Evolutionary conservation across 2,888 invertebrate genomes (phyloP).

Genomic region (Epicampocera succincta): DNA sequence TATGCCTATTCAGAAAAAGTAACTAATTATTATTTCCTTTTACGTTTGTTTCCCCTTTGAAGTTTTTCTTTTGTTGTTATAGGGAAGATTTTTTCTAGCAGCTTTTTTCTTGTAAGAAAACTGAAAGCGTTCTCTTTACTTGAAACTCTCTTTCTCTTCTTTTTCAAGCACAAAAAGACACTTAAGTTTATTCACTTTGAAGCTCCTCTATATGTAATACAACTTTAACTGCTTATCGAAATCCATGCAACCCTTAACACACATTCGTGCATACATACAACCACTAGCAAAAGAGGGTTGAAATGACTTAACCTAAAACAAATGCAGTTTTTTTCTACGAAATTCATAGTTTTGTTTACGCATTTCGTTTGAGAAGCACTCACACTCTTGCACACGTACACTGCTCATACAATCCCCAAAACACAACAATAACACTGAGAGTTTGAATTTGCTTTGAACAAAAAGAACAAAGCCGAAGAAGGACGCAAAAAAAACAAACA

Average conservation of each 20-base stretch:
- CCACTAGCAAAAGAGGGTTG: conserved; percentile 43
- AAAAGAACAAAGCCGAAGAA: conserved; percentile 31
- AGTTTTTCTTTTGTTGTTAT: not conserved
- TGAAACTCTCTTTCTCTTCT: not conserved
- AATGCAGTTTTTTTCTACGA: conserved; percentile 25
- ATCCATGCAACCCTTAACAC: conserved; percentile 51
- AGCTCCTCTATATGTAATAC: conserved; percentile 19
- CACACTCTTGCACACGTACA: not conserved
- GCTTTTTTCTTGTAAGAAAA: conserved; percentile 41
- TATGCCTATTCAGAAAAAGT: no score
- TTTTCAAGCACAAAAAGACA: not conserved
- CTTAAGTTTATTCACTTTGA: conserved; percentile 53
- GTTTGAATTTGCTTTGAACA: conserved; percentile 8
- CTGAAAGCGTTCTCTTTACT: not conserved
- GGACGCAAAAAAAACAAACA: conserved; percentile 35
- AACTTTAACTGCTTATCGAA: conserved; percentile 2
- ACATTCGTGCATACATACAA: not conserved
- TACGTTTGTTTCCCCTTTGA: no score
- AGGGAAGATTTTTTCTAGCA: not conserved
- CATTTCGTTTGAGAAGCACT: conserved; percentile 6
- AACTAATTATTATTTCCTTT: no score
- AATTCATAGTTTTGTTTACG: conserved; percentile 30
- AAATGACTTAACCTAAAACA: not conserved
- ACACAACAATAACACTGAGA: conserved; percentile 13
- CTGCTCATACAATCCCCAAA: conserved; percentile 37